Conservation (phyloP, 1,140 invertebrate genomes). For the Heliconius hewitsoni region DNA sequence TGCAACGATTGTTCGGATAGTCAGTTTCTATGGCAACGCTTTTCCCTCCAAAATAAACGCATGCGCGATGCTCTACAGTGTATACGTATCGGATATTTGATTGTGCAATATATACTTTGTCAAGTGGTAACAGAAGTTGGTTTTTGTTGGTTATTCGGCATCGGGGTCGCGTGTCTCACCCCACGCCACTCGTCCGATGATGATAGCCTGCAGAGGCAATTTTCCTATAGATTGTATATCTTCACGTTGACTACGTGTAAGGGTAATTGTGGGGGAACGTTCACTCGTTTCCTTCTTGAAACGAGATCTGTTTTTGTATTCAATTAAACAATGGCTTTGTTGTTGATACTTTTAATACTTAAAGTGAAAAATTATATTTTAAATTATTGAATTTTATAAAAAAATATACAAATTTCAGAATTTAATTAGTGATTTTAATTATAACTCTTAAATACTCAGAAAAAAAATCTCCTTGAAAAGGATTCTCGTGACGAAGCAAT, state of each 20-base stretch:
- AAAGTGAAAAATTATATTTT: not conserved
- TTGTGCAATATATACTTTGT: slow-evolving; percentile 36
- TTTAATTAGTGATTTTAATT: not conserved
- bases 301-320: slow-evolving; percentile 55
- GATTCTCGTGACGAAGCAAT: not conserved
- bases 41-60: slow-evolving; percentile 77
- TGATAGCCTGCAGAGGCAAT: slow-evolving; percentile 71
- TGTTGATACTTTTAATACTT: not conserved
- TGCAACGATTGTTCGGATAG: slow-evolving; percentile 17
- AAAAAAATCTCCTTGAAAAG: not conserved
- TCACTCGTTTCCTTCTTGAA: slow-evolving; percentile 57
- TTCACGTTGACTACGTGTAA: slow-evolving; percentile 49
- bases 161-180: slow-evolving; percentile 59
- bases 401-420: no score
- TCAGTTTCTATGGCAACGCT: slow-evolving; percentile 59
- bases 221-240: slow-evolving; percentile 69
- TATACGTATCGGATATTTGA: not conserved
- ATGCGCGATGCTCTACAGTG: slow-evolving; percentile 49
- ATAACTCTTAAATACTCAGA: not conserved
- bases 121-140: slow-evolving; percentile 9
- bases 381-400: not conserved
- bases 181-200: slow-evolving; percentile 59
- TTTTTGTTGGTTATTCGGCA: slow-evolving; percentile 18
- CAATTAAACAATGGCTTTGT: slow-evolving; percentile 42
- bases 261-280: slow-evolving; percentile 58